Evolutionary conservation across 2,797 vertebrate genomes (phyloP), one percentile per base, ranked within the genome.

Genomic region (Rhodeus uyekii): DNA sequence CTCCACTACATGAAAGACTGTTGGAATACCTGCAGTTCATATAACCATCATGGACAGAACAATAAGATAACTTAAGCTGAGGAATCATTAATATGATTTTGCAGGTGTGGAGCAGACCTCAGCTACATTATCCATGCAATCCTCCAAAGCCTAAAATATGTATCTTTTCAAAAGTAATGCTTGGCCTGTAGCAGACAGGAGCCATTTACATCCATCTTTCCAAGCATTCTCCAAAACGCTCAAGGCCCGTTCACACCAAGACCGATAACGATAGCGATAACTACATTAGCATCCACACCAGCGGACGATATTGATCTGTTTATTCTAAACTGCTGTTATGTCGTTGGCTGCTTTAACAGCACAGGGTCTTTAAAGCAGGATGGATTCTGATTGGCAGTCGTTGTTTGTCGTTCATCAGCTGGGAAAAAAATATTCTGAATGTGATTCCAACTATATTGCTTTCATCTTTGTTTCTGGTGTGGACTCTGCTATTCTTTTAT

Each of bases 1-100:
- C 0, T 86, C 95, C 64, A 4, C 74, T 27, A 78, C 78, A 68
- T 86, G 71, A 87, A 39, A 60, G 53, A 36, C 68, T 6, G 46
- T 13, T 48, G 13, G 50, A 75, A 58, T 75, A 44, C 38, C 27
- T 60, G 65, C 63, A 67, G 76, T 27, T 38, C 6, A 4, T 39
- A 38, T 24, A 34, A 80, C 18, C 19, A 0, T 71, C 22, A 8
- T 19, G 53, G 9, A 24, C 39, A 36, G 27, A 72, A 63, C 78
- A 14, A 46, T 13, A 48, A 46, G 2, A 79, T 46, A 4, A 34
- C 29, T 71, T 71, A 61, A 44, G 53, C 67, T 46, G 61, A 71
- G 39, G 39, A 60, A 71, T 60, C 27, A 44, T 22, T 44, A 8
- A 58, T 32, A 29, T 58, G 13, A 19, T 60, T 80, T 55, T 78